Evolutionary conservation across 2,113 vertebrate genomes (phyloP).

Genomic region (Cyanoramphus novaezelandiae): DNA sequence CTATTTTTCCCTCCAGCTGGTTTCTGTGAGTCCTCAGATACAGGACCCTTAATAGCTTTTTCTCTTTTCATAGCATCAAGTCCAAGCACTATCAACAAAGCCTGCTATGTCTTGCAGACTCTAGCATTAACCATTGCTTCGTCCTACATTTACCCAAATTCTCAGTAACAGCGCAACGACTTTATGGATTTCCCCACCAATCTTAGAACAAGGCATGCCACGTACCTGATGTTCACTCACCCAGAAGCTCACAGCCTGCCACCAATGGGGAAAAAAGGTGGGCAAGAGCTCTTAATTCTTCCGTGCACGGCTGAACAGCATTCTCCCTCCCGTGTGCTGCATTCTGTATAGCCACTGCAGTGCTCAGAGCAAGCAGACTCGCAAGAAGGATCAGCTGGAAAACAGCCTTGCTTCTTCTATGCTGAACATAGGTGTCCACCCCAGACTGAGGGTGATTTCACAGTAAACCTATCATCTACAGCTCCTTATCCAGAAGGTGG

Average conservation of each 20-base stretch:
- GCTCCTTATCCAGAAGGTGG: neutral
- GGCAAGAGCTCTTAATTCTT: neutral
- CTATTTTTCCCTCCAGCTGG: neutral
- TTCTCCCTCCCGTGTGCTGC: neutral
- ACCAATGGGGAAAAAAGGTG: neutral
- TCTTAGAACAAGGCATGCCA: neutral
- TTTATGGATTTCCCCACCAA: neutral
- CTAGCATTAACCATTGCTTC: neutral
- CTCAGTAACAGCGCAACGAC: neutral
- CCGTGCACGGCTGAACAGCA: neutral
- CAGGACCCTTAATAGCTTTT: neutral
- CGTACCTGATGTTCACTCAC: neutral
- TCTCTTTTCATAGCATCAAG: neutral
- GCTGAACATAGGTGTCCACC: neutral
- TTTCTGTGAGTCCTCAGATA: neutral
- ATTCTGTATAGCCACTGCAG: slow-evolving; percentile 21
- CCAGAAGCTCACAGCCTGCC: neutral
- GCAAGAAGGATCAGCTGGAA: neutral
- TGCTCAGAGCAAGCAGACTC: neutral
- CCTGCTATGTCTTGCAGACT: neutral
- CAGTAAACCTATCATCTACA: neutral
- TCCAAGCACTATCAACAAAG: neutral
- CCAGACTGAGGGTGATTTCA: neutral
- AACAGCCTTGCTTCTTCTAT: neutral
- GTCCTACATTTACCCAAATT: neutral